Evolutionary conservation across 2,888 invertebrate species (phyloP), one percentile per base, ranked within the genome.

Genomic region (Criorhina ranunculi): DNA sequence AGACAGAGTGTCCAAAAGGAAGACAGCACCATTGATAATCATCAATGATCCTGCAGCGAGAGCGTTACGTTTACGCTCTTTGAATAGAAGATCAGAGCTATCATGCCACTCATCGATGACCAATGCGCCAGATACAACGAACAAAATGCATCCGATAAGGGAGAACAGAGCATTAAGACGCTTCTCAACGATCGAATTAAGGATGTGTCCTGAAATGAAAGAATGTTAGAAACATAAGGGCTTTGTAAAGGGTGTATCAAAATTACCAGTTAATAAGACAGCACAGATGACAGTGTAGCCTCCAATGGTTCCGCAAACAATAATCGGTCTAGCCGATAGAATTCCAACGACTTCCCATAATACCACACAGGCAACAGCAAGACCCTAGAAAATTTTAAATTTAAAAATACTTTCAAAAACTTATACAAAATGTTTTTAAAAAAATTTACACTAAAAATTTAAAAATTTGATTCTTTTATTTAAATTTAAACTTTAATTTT

Each of bases 21-120:
- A 91, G 82, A 91, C 90, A 29, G 89, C 90, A 3, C 90, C 91
- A 69, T 91, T 91, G 87, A 91, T 91, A 86, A 91, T 91, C 91
- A 91, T 91, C 87, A 91, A 69, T 0, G 91, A 89, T 4, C 91
- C 91, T 17, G 90, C 89, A 31, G 91, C 91, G 4, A 91, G 86
- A 12, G 91, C 90, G 59, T 90, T 89, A 33, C 91, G 91, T 87
- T 91, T 91, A 73, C 87, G 86, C 5, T 90, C 90, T 79, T 88
- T 89, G 76, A 86, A 77, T 19, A 88, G 66, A 1, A 89, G 49
- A 5, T 89, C 88, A 5, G 87, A 79, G 62, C 49, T 66, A 86
- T 89, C 88, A 78, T 91, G 90, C 91, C 91, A 91, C 72, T 90
- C 88, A 69, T 90, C 90, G 57, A 91, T 91, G 44, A 91, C 88